These are phyloP conservation scores for Typhlichthys subterraneus DNA, from an alignment of 2,797 vertebrate genomes.

Conservation along the genomic window DNA sequence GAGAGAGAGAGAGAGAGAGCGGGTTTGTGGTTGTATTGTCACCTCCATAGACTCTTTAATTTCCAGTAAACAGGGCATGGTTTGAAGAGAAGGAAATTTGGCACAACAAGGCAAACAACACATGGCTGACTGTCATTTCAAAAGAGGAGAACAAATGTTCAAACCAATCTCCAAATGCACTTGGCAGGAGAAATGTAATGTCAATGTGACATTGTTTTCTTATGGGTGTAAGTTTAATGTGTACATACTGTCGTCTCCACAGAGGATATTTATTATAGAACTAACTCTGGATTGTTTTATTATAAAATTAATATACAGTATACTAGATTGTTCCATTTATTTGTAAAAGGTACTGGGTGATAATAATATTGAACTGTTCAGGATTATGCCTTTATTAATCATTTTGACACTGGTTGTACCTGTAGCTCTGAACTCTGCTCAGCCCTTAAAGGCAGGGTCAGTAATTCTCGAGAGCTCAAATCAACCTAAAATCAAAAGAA, in stretches of 20 bases:
- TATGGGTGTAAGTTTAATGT: constrained; percentile 18
- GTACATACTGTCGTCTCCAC: constrained; percentile 8
- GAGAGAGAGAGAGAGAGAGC: constrained; percentile 10
- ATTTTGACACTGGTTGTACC: neutral
- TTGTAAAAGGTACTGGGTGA: no score
- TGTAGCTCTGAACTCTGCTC: neutral
- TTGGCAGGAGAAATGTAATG: constrained; percentile 16
- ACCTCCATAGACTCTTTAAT: constrained; percentile 28
- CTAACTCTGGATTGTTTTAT: constrained; percentile 16
- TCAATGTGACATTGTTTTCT: constrained; percentile 23
- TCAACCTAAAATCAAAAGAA: no score
- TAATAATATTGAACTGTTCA: neutral
- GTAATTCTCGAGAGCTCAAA: no score
- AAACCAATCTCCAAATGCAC: constrained; percentile 47
- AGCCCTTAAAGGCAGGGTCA: constrained; percentile 1
- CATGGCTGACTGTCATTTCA: constrained; percentile 25
- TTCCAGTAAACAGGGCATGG: constrained; percentile 35
- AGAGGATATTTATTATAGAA: neutral
- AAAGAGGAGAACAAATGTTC: constrained; percentile 30
- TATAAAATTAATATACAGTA: constrained; percentile 3
- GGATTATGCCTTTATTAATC: neutral
- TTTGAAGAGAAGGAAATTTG: constrained; percentile 47
- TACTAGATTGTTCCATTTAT: neutral
- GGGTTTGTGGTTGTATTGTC: constrained; percentile 22
- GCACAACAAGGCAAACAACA: constrained; percentile 44